Conservation (phyloP, 2,888 invertebrate genomes). For the Tachina lurida region DNA sequence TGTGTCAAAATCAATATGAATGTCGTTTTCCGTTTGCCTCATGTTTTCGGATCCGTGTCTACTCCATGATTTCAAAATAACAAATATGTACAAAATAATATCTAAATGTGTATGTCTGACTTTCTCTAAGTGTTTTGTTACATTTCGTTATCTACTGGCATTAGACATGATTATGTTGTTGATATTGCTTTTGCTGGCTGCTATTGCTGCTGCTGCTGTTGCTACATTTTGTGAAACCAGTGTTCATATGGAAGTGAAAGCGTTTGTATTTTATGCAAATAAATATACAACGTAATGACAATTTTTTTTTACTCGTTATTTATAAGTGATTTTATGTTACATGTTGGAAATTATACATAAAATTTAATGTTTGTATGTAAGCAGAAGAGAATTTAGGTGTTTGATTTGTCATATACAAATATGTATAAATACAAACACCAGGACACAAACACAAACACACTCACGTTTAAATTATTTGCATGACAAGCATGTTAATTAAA, state of each 20-base stretch:
- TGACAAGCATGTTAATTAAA: conserved; percentile 51
- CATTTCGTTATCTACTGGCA: conserved; percentile 38
- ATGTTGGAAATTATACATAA: neutral
- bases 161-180: conserved; percentile 24
- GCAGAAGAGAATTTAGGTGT: neutral
- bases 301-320: conserved; percentile 7
- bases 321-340: conserved; percentile 12
- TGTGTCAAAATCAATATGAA: neutral
- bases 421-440: neutral
- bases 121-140: conserved; percentile 19
- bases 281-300: conserved; percentile 10
- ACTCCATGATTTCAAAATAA: neutral
- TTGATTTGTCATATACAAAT: neutral
- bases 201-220: neutral
- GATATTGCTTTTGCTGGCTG: neutral
- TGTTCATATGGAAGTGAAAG: neutral
- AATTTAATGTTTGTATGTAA: neutral
- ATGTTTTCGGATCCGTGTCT: neutral
- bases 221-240: neutral
- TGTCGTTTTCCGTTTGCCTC: neutral
- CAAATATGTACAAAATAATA: neutral
- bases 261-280: conserved; percentile 4
- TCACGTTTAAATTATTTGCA: conserved; percentile 26
- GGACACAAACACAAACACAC: neutral
- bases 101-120: neutral